Conservation (phyloP, 2,113 vertebrate genomes). For the Callipepla squamata region DNA sequence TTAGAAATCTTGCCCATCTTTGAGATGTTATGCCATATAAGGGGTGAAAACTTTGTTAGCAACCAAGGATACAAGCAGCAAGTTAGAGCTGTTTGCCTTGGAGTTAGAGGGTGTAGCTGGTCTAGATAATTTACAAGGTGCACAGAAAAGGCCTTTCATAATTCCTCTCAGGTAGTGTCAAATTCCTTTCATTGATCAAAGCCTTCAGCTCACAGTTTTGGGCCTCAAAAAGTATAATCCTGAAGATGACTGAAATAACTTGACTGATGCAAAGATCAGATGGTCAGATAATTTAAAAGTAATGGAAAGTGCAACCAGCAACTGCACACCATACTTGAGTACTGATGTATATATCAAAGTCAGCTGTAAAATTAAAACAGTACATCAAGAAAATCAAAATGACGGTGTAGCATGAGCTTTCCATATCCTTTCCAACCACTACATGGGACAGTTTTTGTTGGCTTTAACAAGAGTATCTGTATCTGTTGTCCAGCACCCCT, state of each 20-base stretch:
- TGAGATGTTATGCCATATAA: rapidly evolving
- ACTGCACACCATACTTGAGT: rapidly evolving
- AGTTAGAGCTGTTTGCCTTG: rapidly evolving
- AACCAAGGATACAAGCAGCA: rapidly evolving
- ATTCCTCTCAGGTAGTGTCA: neutral
- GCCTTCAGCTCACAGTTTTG: neutral
- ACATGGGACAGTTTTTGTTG: neutral
- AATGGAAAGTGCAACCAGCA: neutral
- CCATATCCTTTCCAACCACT: neutral
- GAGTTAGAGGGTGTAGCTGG: neutral
- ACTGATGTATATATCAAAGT: rapidly evolving
- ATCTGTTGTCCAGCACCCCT: neutral
- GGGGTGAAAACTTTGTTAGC: neutral
- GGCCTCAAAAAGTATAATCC: neutral
- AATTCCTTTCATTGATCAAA: neutral
- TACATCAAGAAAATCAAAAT: neutral
- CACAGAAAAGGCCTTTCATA: neutral
- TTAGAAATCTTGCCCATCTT: neutral
- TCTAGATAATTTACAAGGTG: neutral
- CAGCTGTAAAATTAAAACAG: neutral
- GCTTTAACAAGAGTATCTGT: rapidly evolving
- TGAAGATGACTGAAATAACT: rapidly evolving
- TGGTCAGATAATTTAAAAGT: neutral
- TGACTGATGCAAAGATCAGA: rapidly evolving
- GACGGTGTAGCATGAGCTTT: rapidly evolving